A percentile compares a stretch with the other conserved stretches of the same genome.
phyloP scores from a whole-genome alignment of 2,113 vertebrate species.

The Istiophorus platypterus region DNA sequence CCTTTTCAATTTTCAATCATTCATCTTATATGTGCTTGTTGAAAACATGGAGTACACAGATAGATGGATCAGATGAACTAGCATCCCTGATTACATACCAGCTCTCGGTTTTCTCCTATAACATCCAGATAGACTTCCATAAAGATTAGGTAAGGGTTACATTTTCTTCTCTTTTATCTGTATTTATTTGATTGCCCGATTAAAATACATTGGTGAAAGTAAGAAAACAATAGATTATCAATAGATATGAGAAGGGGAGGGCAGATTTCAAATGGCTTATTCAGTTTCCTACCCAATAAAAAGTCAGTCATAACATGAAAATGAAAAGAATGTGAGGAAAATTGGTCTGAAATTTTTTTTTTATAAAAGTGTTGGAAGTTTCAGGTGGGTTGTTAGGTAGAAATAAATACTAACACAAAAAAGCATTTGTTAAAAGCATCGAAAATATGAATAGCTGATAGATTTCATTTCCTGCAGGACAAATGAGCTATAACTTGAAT shows the following conservation, averaged over 20 bases:
- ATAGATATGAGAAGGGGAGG: not conserved
- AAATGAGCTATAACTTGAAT: too few species aligned
- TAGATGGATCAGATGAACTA: not conserved
- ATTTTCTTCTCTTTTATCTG: not conserved
- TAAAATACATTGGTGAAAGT: not conserved
- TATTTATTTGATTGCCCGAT: not conserved
- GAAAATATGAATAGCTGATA: too few species aligned
- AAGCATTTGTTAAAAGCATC: too few species aligned
- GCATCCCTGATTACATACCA: not conserved
- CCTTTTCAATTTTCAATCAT: not conserved
- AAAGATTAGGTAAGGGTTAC: not conserved
- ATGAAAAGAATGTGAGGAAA: not conserved
- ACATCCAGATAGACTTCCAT: not conserved
- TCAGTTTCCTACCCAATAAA: not conserved
- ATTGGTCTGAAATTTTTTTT: not conserved
- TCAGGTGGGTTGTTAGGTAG: not conserved
- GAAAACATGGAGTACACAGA: not conserved
- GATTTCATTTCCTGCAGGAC: too few species aligned
- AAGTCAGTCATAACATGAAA: not conserved
- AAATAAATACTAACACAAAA: too few species aligned
- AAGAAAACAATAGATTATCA: not conserved
- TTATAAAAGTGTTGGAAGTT: not conserved
- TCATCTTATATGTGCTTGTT: not conserved
- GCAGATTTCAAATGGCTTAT: not conserved
- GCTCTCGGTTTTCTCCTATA: not conserved